Base-by-base conservation (phyloP, 2,888 invertebrate genomes). In the Sisyra terminalis region DNA sequence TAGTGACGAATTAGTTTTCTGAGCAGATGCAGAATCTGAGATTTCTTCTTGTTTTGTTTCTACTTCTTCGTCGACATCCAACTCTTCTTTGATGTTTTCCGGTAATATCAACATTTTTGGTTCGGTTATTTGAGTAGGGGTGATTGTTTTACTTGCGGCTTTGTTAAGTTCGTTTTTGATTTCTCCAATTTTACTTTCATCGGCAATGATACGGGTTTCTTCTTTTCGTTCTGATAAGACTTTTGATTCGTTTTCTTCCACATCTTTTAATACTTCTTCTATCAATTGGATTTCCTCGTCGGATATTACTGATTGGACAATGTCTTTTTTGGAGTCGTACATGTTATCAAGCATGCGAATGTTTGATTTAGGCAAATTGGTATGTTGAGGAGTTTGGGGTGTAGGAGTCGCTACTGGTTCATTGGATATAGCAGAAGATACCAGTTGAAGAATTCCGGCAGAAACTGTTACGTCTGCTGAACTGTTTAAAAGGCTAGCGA, bases 401-500 rank as follows among this genome's bases (percentile, higher is more conserved):
- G 38, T 14, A n/a, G 29, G 29, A n/a, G 42, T 29, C n/a, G 30
- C 13, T 16, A 50, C 46, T 11, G 51, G 50, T 46, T 57, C 57
- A 47, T 59, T 59, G 3, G 61, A 57, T 37, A 69, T 63, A 7
- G 66, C 60, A 31, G 62, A 60, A 10, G 64, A 62, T 4, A 70
- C 67, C 29, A 70, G 48, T 43, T 69, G 69, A 50, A 70, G 69
- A 29, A 71, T 53, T 48, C 67, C 65, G 1, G 67, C 60, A 2
- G 66, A 60, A 10, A 66, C 60, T 24, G 53, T 58, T 6, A 60
- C 52, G 47, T 60, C 60, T 1, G 59, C 53, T 47, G 55, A 57
- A 2, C 59, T 60, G 16, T 66, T 69, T 32, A 73, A 55, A 31
- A 73, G 57, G 51, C 69, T 70, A 3, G 70, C 66, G 48, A 72